Evolutionary conservation across 2,797 vertebrate species (phyloP).

Genomic region (Vultur gryphus): DNA sequence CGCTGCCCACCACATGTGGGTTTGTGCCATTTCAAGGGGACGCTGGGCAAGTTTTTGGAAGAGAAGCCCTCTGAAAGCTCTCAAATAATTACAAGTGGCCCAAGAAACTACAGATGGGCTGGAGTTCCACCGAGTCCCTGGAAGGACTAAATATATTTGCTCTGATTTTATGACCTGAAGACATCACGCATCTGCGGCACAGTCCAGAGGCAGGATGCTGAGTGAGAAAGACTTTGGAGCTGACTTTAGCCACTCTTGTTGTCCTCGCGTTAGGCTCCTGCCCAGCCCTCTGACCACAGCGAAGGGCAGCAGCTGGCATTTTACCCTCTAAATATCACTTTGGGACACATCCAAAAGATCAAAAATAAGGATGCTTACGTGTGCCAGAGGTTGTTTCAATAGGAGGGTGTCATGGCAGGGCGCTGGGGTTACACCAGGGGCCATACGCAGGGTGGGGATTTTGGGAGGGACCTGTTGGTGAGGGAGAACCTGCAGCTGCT

Average conservation of each 20-base stretch:
- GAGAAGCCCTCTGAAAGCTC: neutral
- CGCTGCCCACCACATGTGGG: neutral
- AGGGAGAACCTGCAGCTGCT: neutral
- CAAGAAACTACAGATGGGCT: neutral
- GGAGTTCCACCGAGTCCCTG: neutral
- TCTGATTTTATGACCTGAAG: neutral
- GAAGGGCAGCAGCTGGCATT: neutral
- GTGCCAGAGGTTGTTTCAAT: neutral
- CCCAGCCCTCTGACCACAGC: neutral
- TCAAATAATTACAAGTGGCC: neutral
- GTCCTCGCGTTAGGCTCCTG: neutral
- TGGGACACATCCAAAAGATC: neutral
- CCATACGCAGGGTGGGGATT: neutral
- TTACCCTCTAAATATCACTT: neutral
- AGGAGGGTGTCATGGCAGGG: neutral
- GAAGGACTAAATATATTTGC: neutral
- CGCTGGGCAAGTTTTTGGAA: neutral
- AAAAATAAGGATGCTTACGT: neutral
- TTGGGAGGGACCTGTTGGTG: neutral
- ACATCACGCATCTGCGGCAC: neutral
- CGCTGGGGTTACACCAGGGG: neutral
- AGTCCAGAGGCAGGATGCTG: neutral
- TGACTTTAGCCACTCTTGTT: neutral
- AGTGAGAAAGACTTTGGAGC: neutral
- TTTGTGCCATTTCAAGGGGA: neutral